Evolutionary conservation across 1,140 invertebrate genomes (phyloP).

Genomic region (fruit fly (Drosophila melanogaster)): DNA sequence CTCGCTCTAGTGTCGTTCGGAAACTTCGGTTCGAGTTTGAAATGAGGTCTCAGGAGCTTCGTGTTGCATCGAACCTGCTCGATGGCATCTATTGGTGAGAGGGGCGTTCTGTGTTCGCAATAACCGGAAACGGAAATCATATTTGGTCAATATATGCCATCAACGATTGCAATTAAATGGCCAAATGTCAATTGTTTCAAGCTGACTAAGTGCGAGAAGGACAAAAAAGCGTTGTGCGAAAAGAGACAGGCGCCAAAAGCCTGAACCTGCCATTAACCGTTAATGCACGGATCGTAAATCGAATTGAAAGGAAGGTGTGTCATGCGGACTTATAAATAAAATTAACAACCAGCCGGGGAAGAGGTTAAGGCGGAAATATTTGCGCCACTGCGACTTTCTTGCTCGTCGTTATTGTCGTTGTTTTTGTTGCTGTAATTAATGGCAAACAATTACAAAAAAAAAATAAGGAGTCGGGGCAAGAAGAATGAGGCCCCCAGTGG

Average conservation of each 20-base stretch:
- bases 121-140: conserved; percentile 69
- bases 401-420: conserved; percentile 14
- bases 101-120: conserved; percentile 5
- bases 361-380: conserved; percentile 77
- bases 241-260: background rate
- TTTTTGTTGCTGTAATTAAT: conserved; percentile 76
- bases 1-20: conserved; percentile 25
- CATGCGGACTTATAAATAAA: conserved; percentile 80
- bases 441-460: conserved; percentile 78
- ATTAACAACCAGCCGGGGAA: conserved; percentile 62
- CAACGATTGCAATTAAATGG: conserved; percentile 46
- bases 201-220: background rate
- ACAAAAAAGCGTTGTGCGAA: background rate
- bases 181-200: conserved; percentile 56
- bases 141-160: conserved; percentile 59
- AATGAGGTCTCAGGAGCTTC: conserved; percentile 45
- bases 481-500: conserved; percentile 45
- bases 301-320: conserved; percentile 70
- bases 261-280: conserved; percentile 63
- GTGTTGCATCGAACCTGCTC: conserved; percentile 72
- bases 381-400: conserved; percentile 45
- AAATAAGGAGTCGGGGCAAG: conserved; percentile 3
- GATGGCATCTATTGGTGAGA: background rate
- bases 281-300: conserved; percentile 76
- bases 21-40: conserved; percentile 41